Evolutionary conservation across 1,140 invertebrate genomes (phyloP), one percentile per base, ranked within the genome.

Genomic region (Drosophila sulfurigaster): DNA sequence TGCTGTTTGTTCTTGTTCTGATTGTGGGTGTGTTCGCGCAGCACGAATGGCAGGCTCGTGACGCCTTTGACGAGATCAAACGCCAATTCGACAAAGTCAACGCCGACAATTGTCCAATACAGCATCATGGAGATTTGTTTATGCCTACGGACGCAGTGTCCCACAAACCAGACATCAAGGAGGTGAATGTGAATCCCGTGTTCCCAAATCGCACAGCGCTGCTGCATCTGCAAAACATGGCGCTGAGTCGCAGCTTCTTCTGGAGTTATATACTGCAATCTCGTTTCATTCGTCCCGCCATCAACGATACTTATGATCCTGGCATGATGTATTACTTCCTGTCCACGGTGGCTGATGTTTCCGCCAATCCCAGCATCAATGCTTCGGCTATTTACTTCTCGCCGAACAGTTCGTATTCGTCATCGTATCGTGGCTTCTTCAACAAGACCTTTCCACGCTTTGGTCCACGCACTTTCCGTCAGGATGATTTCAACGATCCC

Each of bases 251-350:
- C 77, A 97, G 98, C 0, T 99, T 99, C 92, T 99, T 98, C 92
- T 99, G 97, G 96, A 98, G 97, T 92, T 98, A 98, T 79, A 98
- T 99, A 49, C 94, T 99, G 0, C 98, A 99, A 92, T 97, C 97
- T 1, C 93, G 97, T 74, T 98, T 98, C 78, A 98, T 98, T 75
- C 93, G 97, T 46, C 97, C 97, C 1, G 96, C 96, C 11, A 97
- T 97, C 15, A 97, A 98, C 91, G 97, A 98, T 83, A 97, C 97
- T 0, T 97, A 98, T 75, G 98, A 99, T 94, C 98, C 98, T 1
- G 98, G 98, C 62, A 97, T 99, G 95, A 98, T 99, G 97, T 99
- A 99, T 91, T 99, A 99, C 88, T 99, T 99, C 88, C 93, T 99
- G 15, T 99, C 98, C 1, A 96, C 97, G 0, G 96, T 99, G 0